These are phyloP conservation scores for Dysdera silvatica DNA, from an alignment of 1,140 invertebrate species.

Conservation along the genomic window DNA sequence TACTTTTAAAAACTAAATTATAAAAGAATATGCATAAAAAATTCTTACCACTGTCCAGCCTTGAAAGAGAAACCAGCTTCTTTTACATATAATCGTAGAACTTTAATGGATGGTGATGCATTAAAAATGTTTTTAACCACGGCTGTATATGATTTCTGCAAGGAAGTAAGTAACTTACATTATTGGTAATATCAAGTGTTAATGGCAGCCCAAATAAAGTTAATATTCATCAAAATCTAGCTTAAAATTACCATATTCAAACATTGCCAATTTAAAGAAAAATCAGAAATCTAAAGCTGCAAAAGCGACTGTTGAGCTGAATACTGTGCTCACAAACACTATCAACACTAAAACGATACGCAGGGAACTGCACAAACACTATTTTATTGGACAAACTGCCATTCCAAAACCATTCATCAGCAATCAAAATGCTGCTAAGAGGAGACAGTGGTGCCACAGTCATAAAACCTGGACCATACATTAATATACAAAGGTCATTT, in stretches of 20 bases:
- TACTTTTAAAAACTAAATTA: too few species aligned
- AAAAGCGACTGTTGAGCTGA: neutral
- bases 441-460: too few species aligned
- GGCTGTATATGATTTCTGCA: conserved; percentile 21
- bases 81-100: conserved; percentile 11
- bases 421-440: too few species aligned
- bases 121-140: conserved; percentile 9
- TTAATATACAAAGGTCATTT: too few species aligned
- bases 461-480: too few species aligned
- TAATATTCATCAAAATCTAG: neutral
- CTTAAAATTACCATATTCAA: neutral
- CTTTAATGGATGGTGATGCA: conserved; percentile 25
- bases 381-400: too few species aligned
- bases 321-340: neutral
- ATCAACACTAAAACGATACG: too few species aligned
- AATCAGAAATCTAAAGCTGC: neutral
- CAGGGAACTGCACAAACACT: too few species aligned
- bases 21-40: too few species aligned
- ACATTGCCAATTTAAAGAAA: neutral
- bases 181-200: too few species aligned
- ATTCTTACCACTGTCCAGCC: conserved; percentile 26
- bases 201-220: neutral
- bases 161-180: neutral
- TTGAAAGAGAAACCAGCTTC: conserved; percentile 25
- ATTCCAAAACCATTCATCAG: too few species aligned